These are phyloP conservation scores for Trichacis sp. DNA, from an alignment of 2,888 invertebrate genomes.

Conservation along the genomic window DNA sequence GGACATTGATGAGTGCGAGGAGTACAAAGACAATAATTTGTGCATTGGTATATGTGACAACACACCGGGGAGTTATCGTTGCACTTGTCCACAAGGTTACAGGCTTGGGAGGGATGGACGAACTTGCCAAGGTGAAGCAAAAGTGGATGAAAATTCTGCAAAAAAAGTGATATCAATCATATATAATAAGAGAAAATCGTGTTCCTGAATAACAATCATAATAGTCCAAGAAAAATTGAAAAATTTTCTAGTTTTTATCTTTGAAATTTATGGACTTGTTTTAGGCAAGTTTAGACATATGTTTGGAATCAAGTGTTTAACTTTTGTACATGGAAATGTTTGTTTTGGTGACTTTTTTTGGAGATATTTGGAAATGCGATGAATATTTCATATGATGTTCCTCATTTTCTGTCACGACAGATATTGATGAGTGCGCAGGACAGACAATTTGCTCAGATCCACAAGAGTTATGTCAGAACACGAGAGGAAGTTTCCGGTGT, in stretches of 20 bases:
- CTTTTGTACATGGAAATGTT: no score
- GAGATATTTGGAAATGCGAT: no score
- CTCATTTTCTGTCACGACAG: slow-evolving; percentile 69
- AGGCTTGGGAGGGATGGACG: slow-evolving; percentile 79
- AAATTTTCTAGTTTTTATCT: no score
- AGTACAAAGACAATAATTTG: slow-evolving; percentile 78
- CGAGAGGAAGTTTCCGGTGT: slow-evolving; percentile 89
- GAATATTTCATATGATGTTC: not conserved
- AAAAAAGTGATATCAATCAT: no score
- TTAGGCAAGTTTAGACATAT: no score
- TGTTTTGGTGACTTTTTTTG: no score
- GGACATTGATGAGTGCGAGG: slow-evolving; percentile 89
- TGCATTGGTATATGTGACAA: slow-evolving; percentile 87
- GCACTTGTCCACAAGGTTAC: slow-evolving; percentile 86
- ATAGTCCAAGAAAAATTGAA: no score
- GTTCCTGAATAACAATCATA: no score
- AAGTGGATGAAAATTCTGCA: no score
- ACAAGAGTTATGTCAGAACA: slow-evolving; percentile 89
- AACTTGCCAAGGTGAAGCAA: slow-evolving; percentile 88
- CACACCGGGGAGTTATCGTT: slow-evolving; percentile 86
- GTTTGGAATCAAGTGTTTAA: no score
- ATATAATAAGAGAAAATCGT: no score
- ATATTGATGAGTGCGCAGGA: slow-evolving; percentile 81
- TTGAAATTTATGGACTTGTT: no score
- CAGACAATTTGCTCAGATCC: slow-evolving; percentile 72